A percentile compares a stretch with the other conserved stretches of the same genome.
These are phyloP conservation scores for Alouatta palliata DNA, from an alignment of 2,113 vertebrate genomes.

Conservation along the genomic window DNA sequence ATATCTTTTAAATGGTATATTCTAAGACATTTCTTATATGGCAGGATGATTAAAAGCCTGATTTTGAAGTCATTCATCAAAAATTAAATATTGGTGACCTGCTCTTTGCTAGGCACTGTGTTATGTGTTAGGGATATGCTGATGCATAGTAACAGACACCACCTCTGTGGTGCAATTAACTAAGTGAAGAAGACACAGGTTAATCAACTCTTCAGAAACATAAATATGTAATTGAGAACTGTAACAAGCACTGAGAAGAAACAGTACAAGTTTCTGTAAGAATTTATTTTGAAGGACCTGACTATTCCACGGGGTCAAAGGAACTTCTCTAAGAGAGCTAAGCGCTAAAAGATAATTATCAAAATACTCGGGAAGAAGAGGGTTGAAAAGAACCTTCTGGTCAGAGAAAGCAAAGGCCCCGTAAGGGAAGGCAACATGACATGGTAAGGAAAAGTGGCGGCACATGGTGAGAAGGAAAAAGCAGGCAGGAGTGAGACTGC, in stretches of 20 bases:
- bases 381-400: constrained; percentile 2
- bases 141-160: background rate
- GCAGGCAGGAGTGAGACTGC: background rate
- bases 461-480: background rate
- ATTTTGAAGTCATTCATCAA: constrained; percentile 1
- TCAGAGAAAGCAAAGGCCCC: background rate
- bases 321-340: background rate
- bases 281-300: background rate
- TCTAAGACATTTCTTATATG: background rate
- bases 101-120: background rate
- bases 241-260: background rate
- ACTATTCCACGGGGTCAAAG: background rate
- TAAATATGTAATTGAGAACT: background rate
- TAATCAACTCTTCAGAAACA: background rate
- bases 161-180: background rate
- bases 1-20: background rate
- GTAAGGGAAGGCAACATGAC: background rate
- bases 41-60: background rate
- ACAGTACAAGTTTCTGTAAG: background rate
- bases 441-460: background rate
- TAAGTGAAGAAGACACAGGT: background rate
- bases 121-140: background rate
- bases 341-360: background rate
- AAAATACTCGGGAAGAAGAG: background rate
- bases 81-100: background rate